phyloP scores from a whole-genome alignment of 2,113 vertebrate species.

The Regulus satrapa region DNA sequence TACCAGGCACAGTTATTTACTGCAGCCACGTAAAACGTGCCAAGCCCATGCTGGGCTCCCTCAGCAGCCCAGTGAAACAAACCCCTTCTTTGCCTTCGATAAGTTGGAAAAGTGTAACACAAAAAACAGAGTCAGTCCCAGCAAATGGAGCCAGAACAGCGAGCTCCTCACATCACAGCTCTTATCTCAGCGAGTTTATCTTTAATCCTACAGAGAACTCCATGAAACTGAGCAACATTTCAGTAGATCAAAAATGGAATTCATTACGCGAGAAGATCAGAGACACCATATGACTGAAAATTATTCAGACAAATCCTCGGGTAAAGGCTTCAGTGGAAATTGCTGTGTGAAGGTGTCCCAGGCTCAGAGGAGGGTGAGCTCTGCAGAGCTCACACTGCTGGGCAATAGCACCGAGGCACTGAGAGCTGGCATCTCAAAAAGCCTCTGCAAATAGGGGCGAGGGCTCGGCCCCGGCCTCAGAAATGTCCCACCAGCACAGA shows the following conservation, averaged over 20 bases:
- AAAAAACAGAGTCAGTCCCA: neutral
- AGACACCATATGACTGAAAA: neutral
- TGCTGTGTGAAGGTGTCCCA: neutral
- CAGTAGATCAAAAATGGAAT: neutral
- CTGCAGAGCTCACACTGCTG: neutral
- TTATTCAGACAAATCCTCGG: neutral
- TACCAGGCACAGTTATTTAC: neutral
- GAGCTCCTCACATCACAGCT: rapidly evolving
- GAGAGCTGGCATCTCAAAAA: no score
- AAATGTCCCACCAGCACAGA: neutral
- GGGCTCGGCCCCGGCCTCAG: rapidly evolving
- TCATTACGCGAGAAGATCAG: neutral
- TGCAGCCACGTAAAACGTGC: rapidly evolving
- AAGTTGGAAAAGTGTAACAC: neutral
- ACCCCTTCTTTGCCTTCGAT: neutral
- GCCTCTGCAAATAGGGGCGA: neutral
- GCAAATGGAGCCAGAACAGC: neutral
- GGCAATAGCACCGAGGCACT: no score
- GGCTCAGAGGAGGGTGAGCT: rapidly evolving
- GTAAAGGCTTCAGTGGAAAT: neutral
- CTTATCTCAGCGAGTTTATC: neutral
- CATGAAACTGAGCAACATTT: neutral
- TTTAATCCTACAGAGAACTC: neutral
- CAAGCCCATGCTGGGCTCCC: neutral
- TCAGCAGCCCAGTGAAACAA: neutral